Base-by-base conservation (phyloP, 2,888 invertebrate genomes). In the Xestia ashworthii region DNA sequence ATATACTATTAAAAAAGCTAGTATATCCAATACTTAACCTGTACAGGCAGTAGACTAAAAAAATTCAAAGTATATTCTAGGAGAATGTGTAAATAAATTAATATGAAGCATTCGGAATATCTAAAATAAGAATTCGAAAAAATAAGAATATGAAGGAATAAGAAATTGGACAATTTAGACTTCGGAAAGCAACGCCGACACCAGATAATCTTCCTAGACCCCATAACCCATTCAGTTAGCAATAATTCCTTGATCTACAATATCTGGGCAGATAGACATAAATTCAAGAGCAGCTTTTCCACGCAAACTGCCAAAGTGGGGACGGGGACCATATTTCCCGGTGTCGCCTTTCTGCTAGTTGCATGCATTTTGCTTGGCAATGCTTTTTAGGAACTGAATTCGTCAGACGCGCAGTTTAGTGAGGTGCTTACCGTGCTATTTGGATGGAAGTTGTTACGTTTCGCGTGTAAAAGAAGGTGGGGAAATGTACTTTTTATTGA, bases 331-430 rank as follows among this genome's bases (percentile, higher is more conserved):
- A 73, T 85, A 83, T 83, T 71, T 86, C 82, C 46, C 64, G 50
- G 64, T 71, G 86, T 83, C 73, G 64, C 76, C 60, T 81, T 81
- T 55, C 76, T 76, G 58, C n/a, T 80, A 73, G 85, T 73, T 73
- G 80, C 74, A 65, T 83, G 67, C 73, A 83, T 82, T 83, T 82
- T 74, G 77, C 78, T 82, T 71, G 71, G 55, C 60, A 68, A 74
- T 82, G 86, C 83, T 77, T 71, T 86, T 83, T 82, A n/a, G 11
- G 12, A 74, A 83, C 86, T 82, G 55, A 50, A 62, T 71, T 69
- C 86, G 82, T 83, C 86, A 82, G 66, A 58, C 25, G 19, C 12
- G 62, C 76, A 71, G 81, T 85, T 82, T 71, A 71, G 48, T 64
- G 32, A 85, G 64, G 53, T 75, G 85, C 81, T 85, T 85, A 81